Evolutionary conservation across 2,113 vertebrate genomes (phyloP), one percentile per base, ranked within the genome.

Genomic region (Gymnorhina tibicen): DNA sequence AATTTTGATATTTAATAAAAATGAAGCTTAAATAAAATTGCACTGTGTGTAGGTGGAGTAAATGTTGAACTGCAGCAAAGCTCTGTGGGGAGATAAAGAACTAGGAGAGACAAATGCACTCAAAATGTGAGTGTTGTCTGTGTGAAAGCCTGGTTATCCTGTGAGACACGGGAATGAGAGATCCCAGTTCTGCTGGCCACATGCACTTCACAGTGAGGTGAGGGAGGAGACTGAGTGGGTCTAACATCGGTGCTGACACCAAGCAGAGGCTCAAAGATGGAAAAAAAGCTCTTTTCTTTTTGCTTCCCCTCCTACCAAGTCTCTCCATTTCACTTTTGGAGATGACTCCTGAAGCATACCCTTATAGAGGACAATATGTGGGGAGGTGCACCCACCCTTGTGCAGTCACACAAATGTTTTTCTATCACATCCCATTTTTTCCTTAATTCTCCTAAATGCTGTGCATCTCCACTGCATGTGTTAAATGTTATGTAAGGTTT

Each of bases 151-250:
- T 52, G 70, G 32, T 23, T 44, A 8, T 37, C 17, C 3, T 64
- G 69, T 35, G 49, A 24, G n/a, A 4, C 4, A 19, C 3, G 10
- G 41, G 16, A 82, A 16, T 12, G 52, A 35, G n/a, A 42, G 72
- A 21, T 41, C 16, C 3, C 7, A 16, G 63, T 16, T n/a, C 72
- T 80, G 37, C 49, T 30, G 62, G n/a, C 37, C 41, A 37, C 16
- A 7, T 0, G 10, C 26, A 9, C 59, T 46, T 35, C n/a, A 8
- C 28, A 44, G 50, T 0, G 1, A 3, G 3, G 6, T 1, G 7
- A 55, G 60, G 21, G n/a, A 46, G 27, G 41, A 63, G 46, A 9
- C 18, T 0, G 2, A 50, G 52, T 2, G 26, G 22, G 47, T 53
- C 23, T 27, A 7, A 32, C 26, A 14, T 11, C 2, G 1, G 37